These are phyloP conservation scores for Haliclystus octoradiatus DNA, from an alignment of 30 jellyfish, hydroid and myxozoan genomes.

Conservation along the genomic window DNA sequence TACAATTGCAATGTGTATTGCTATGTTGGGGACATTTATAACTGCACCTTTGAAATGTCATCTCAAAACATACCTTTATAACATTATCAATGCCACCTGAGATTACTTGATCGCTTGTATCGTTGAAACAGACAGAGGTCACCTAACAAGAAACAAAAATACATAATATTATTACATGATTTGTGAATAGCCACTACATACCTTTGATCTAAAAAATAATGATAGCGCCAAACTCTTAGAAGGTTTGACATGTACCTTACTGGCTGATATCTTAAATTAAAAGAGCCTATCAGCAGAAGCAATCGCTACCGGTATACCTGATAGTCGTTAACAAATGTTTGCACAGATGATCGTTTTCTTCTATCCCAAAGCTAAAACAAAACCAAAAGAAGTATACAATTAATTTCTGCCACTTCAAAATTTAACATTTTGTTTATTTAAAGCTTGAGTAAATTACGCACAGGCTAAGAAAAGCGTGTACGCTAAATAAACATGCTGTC, in stretches of 20 bases:
- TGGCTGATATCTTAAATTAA: no score
- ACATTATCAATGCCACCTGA: conserved; percentile 82
- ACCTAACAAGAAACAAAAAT: conserved; percentile 22
- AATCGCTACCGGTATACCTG: no score
- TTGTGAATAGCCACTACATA: neutral
- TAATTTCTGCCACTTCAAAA: neutral
- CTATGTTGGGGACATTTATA: no score
- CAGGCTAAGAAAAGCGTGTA: no score
- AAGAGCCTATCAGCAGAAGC: no score
- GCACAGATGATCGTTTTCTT: conserved; percentile 61
- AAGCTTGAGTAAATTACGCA: neutral
- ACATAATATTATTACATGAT: no score
- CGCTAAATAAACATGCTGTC: no score
- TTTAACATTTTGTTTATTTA: neutral
- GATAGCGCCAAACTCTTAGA: no score
- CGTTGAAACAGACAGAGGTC: conserved; percentile 75
- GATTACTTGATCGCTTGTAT: conserved; percentile 55
- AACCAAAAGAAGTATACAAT: neutral
- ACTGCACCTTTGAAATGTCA: no score
- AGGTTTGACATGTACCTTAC: no score
- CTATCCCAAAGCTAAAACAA: conserved; percentile 80
- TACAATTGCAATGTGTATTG: no score
- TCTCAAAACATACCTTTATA: conserved; percentile 37
- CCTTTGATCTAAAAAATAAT: no score
- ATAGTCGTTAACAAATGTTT: conserved; percentile 58